Conservation (phyloP, 2,113 vertebrate species). For the Embiotoca jacksoni region DNA sequence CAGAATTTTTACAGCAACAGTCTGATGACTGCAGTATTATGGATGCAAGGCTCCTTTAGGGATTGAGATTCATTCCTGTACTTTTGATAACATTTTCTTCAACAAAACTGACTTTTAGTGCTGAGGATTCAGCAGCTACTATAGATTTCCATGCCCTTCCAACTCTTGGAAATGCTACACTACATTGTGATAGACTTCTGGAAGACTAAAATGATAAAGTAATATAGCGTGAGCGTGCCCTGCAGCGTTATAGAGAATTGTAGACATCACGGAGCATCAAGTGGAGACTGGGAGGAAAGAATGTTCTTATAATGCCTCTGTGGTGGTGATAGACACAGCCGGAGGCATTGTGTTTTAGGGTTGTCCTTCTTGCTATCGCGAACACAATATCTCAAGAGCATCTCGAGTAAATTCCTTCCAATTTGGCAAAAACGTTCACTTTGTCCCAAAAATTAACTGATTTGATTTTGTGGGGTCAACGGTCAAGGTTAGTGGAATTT, state of each 20-base stretch:
- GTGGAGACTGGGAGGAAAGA: neutral
- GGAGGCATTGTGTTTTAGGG: too few relatives aligned
- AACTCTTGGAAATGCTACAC: conserved; percentile 7
- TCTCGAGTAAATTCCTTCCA: too few relatives aligned
- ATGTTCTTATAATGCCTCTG: neutral
- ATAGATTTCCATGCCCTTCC: neutral
- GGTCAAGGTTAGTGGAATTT: too few relatives aligned
- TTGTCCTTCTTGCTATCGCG: too few relatives aligned
- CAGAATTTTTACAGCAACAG: neutral
- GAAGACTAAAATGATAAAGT: conserved; percentile 25
- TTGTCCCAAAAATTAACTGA: too few relatives aligned
- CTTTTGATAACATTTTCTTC: conserved; percentile 5
- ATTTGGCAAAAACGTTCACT: too few relatives aligned
- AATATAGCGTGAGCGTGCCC: conserved; percentile 27
- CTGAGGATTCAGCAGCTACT: conserved; percentile 15
- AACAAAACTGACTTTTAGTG: conserved; percentile 16
- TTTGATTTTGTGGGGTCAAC: too few relatives aligned
- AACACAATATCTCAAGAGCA: too few relatives aligned
- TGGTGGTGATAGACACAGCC: too few relatives aligned
- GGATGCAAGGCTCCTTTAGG: neutral
- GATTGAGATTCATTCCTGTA: neutral
- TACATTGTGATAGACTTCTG: conserved; percentile 11
- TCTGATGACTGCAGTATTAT: neutral
- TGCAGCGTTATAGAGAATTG: conserved; percentile 3
- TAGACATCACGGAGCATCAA: neutral